phyloP scores from a whole-genome alignment of 2,888 invertebrate species.

The Strigamia maritima region DNA sequence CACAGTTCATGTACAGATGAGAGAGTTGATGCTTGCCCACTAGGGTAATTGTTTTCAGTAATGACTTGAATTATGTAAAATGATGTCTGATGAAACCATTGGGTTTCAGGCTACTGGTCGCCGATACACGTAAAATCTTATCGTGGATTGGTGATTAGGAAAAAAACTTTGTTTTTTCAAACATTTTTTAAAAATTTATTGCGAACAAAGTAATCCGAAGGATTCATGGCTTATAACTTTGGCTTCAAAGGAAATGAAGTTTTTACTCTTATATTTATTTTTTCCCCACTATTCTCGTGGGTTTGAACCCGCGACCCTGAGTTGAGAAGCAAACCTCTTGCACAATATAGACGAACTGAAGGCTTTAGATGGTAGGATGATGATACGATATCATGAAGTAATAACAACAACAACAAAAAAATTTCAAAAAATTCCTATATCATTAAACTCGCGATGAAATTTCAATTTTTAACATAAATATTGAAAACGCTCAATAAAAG shows the following conservation, averaged over 20 bases:
- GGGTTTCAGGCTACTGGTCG: too few species aligned
- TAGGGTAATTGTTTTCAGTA: too few species aligned
- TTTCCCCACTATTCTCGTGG: not conserved
- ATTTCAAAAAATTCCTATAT: not conserved
- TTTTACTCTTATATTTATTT: not conserved
- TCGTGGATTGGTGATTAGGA: too few species aligned
- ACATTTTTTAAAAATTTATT: too few species aligned
- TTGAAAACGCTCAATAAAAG: not conserved
- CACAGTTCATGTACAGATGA: too few species aligned
- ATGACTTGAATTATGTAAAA: too few species aligned
- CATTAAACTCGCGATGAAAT: not conserved
- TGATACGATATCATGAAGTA: not conserved
- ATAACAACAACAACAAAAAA: not conserved
- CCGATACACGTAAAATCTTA: too few species aligned
- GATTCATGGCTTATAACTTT: not conserved
- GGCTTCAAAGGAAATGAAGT: not conserved
- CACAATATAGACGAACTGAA: not conserved
- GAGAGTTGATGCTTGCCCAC: too few species aligned
- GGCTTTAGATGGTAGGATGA: not conserved
- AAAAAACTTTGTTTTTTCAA: too few species aligned
- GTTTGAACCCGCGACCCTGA: not conserved
- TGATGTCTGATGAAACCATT: too few species aligned
- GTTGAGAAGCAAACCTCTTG: not conserved
- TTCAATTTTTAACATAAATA: not conserved
- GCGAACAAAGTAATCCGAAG: too few species aligned